Percentiles rank a stretch among this genome's conserved stretches.
phyloP scores from a whole-genome alignment of 2,113 vertebrate species.

The Aphelocoma coerulescens region DNA sequence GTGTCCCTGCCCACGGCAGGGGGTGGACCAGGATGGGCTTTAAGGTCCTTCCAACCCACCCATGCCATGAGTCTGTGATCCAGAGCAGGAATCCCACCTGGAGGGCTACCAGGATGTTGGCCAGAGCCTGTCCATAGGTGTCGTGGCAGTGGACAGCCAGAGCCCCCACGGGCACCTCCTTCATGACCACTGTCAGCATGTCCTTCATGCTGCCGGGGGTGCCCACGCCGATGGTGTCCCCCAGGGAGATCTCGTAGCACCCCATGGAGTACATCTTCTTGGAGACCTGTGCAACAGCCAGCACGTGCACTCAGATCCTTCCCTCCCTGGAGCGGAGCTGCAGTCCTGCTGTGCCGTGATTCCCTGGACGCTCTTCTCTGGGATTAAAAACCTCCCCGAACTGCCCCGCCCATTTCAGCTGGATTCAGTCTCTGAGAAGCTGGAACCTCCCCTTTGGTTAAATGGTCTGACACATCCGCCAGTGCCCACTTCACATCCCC shows the following conservation, averaged over 20 bases:
- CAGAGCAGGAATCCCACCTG: constrained; percentile 78
- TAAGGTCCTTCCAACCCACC: neutral
- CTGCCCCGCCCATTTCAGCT: neutral
- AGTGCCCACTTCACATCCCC: neutral
- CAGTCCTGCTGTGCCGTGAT: fast-evolving
- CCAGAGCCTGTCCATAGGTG: constrained; percentile 95
- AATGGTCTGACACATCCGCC: neutral
- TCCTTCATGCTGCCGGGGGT: constrained; percentile 89
- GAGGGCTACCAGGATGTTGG: constrained; percentile 90
- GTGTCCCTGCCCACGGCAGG: neutral
- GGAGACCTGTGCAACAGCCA: constrained; percentile 75
- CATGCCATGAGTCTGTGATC: fast-evolving
- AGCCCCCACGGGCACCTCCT: constrained; percentile 85
- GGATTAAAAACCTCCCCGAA: neutral
- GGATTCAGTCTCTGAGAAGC: neutral
- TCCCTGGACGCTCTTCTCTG: neutral
- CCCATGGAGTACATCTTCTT: constrained; percentile 93
- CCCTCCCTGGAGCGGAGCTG: neutral
- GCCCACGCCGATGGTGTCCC: constrained; percentile 93
- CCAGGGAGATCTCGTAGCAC: constrained; percentile 96
- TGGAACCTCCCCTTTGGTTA: neutral
- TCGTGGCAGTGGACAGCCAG: constrained; percentile 97
- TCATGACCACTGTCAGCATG: constrained; percentile 85
- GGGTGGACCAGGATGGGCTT: neutral
- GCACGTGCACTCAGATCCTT: fast-evolving